Evolutionary conservation across 2,113 vertebrate species (phyloP).

Genomic region (Spilogale gracilis): DNA sequence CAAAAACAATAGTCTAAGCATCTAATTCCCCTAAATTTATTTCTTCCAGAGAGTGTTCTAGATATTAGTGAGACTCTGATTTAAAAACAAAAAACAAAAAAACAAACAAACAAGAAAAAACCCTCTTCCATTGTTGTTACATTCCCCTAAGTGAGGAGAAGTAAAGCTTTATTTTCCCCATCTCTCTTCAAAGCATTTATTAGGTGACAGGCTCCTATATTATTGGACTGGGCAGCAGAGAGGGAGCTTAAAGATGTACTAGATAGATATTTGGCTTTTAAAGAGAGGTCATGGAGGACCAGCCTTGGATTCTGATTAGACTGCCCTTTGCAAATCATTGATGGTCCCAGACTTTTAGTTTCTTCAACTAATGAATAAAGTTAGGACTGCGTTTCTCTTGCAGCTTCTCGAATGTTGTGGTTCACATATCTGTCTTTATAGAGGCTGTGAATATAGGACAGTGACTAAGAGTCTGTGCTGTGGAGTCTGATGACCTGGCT

Average conservation of each 20-base stretch:
- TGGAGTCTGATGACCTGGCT: not conserved
- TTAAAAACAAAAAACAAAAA: not conserved
- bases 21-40: not conserved
- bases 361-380: not conserved
- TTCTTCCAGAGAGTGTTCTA: not conserved
- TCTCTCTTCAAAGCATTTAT: not conserved
- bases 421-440: not conserved
- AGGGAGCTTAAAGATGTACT: not conserved
- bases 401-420: not conserved
- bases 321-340: not conserved
- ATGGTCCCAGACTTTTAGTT: not conserved
- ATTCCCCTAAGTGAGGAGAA: conserved; percentile 23
- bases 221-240: not conserved
- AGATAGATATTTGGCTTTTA: not conserved
- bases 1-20: not conserved
- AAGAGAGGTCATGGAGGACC: not conserved
- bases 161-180: conserved; percentile 5
- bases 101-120: no score
- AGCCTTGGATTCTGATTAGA: not conserved
- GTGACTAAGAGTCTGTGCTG: not conserved
- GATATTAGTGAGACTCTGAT: not conserved
- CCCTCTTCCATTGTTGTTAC: conserved; percentile 8
- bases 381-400: not conserved
- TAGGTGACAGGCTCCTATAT: not conserved
- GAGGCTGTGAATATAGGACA: not conserved